Evolutionary conservation across 2,888 invertebrate species (phyloP).

Genomic region (Muschampia plurimacula): DNA sequence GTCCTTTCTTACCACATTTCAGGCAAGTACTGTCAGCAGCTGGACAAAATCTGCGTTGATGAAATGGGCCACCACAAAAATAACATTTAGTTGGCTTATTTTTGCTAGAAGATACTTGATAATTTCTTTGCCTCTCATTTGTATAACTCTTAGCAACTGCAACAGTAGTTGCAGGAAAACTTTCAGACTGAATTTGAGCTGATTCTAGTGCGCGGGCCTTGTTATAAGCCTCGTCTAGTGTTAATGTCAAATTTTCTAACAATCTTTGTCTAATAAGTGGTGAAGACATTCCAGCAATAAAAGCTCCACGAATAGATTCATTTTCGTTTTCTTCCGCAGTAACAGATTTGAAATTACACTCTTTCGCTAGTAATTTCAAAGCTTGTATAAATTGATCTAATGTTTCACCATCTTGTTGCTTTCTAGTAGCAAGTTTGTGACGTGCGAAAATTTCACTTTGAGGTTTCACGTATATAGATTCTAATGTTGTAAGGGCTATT

Average conservation of each 20-base stretch:
- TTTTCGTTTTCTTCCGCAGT: constrained; percentile 14
- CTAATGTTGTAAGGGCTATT: not conserved
- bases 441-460: constrained; percentile 7
- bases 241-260: constrained; percentile 8
- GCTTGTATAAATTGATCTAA: constrained; percentile 3
- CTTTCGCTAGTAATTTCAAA: constrained; percentile 10
- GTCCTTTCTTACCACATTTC: constrained; percentile 7
- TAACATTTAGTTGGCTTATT: not conserved
- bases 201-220: constrained; percentile 1
- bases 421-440: constrained; percentile 8
- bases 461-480: not conserved
- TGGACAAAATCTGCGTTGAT: constrained; percentile 7
- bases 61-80: not conserved
- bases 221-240: constrained; percentile 13
- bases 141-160: not conserved
- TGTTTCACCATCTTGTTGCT: constrained; percentile 1
- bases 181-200: constrained; percentile 15
- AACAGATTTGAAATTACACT: constrained; percentile 18
- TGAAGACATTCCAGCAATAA: constrained; percentile 9
- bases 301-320: constrained; percentile 6
- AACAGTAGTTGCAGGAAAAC: constrained; percentile 5
- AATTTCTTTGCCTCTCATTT: not conserved
- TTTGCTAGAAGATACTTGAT: not conserved
- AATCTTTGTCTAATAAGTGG: constrained; percentile 5
- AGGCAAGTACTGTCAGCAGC: constrained; percentile 1